Conservation (phyloP, 2,113 vertebrate genomes). For the Oplegnathus fasciatus region DNA sequence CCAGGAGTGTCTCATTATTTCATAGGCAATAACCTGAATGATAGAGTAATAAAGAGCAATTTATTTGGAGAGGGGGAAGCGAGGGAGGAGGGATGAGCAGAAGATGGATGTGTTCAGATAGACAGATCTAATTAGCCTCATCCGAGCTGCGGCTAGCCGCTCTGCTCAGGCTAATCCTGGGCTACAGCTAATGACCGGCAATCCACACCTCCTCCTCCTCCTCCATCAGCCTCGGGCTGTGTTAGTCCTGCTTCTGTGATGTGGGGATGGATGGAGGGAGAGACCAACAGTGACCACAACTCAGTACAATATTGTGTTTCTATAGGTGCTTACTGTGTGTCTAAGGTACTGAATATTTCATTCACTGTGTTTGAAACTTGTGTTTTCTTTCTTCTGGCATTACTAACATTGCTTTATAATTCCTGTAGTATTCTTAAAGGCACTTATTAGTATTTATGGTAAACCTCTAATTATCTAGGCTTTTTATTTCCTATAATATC, state of each 20-base stretch:
- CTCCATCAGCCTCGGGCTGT: conserved; percentile 10
- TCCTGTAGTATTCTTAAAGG: background rate
- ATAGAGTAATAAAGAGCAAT: conserved; percentile 85
- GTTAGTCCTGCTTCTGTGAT: background rate
- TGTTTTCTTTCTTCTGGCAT: background rate
- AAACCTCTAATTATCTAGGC: background rate
- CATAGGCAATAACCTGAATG: conserved; percentile 84
- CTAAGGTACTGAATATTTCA: too few species aligned
- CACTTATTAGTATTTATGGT: background rate
- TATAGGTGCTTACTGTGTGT: too few species aligned
- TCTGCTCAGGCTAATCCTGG: conserved; percentile 71
- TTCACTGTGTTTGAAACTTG: background rate
- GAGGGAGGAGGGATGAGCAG: conserved; percentile 57
- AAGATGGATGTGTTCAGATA: conserved; percentile 82
- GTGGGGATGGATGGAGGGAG: background rate
- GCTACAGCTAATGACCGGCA: conserved; percentile 74
- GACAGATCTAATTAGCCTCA: conserved; percentile 84
- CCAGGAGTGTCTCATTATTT: conserved; percentile 84
- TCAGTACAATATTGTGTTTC: background rate
- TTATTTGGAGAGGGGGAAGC: conserved; percentile 80
- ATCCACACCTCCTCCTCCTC: conserved; percentile 17
- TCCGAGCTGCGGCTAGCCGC: conserved; percentile 62
- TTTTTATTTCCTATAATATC: background rate
- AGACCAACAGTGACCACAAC: background rate
- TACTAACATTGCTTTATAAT: background rate